These are phyloP conservation scores for Tholera decimalis DNA, from an alignment of 2,888 invertebrate genomes.

Conservation along the genomic window DNA sequence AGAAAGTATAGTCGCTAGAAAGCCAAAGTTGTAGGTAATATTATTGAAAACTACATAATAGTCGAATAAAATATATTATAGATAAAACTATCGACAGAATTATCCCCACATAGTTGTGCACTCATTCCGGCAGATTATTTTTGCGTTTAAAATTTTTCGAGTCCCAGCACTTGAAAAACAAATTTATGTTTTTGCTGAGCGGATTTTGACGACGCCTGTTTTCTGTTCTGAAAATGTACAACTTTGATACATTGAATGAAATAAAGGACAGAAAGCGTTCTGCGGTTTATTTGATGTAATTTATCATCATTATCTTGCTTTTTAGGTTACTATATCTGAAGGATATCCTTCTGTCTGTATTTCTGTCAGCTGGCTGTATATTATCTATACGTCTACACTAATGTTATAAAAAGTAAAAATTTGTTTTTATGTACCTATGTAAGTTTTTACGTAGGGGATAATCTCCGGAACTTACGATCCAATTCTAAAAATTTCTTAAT, in stretches of 20 bases:
- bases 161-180: neutral
- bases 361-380: no score
- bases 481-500: no score
- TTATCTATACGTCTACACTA: no score
- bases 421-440: no score
- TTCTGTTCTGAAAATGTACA: neutral
- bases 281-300: no score
- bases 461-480: no score
- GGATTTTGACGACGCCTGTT: neutral
- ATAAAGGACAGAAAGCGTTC: no score
- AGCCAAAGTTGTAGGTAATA: neutral
- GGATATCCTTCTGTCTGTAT: neutral
- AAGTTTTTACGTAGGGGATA: no score
- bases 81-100: neutral
- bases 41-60: neutral
- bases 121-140: conserved; percentile 1
- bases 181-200: neutral
- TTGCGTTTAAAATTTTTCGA: neutral
- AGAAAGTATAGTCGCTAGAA: no score
- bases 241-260: no score
- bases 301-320: neutral
- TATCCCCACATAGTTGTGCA: neutral
- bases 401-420: no score
- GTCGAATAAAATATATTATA: neutral
- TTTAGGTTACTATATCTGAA: neutral